Evolutionary conservation across 2,113 vertebrate genomes (phyloP).

Genomic region (Petroica traversi): DNA sequence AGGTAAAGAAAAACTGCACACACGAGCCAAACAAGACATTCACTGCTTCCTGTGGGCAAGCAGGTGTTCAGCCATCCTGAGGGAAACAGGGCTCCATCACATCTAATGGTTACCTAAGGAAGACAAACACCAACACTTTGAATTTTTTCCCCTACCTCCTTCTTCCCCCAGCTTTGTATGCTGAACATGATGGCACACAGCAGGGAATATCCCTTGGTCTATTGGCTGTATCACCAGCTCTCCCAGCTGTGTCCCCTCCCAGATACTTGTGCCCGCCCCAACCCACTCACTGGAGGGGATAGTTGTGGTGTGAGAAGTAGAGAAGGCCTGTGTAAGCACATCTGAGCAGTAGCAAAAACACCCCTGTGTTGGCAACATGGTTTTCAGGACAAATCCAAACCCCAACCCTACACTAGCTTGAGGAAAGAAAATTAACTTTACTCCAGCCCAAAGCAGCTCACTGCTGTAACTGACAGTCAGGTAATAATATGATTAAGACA

Average conservation of each 20-base stretch:
- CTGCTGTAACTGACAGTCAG: neutral
- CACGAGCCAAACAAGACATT: neutral
- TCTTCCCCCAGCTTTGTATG: neutral
- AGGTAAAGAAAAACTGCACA: neutral
- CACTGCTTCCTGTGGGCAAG: neutral
- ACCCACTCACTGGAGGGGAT: neutral
- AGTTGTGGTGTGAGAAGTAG: neutral
- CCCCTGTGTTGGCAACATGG: neutral
- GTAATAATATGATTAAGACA: neutral
- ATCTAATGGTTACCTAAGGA: neutral
- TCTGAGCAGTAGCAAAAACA: neutral
- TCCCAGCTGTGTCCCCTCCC: neutral
- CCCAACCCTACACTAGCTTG: neutral
- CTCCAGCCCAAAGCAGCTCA: neutral
- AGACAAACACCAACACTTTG: neutral
- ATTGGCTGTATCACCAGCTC: neutral
- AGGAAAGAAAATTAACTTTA: neutral
- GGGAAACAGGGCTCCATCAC: neutral
- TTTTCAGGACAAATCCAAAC: neutral
- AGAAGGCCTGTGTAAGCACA: neutral
- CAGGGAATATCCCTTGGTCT: neutral
- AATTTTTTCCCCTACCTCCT: neutral
- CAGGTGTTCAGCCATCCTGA: neutral
- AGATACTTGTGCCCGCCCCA: neutral
- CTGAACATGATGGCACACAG: neutral